These are phyloP conservation scores for Polyergus mexicanus DNA, from an alignment of 1,140 invertebrate species.

Conservation along the genomic window DNA sequence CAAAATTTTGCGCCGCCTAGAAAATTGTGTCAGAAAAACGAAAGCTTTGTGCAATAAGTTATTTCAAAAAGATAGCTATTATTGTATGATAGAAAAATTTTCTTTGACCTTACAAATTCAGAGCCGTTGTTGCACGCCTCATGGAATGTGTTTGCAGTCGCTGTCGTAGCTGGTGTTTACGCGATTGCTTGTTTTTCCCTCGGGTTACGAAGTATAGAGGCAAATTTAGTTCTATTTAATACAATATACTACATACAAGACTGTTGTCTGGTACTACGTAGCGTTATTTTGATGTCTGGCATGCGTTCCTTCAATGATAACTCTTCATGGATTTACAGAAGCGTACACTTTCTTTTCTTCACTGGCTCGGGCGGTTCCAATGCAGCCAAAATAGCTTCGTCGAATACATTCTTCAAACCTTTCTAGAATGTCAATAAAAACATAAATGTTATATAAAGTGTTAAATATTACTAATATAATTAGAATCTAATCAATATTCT, in stretches of 20 bases:
- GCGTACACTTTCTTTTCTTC: constrained; percentile 95
- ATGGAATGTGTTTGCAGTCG: constrained; percentile 66
- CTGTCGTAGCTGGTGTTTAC: constrained; percentile 59
- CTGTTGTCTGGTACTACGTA: constrained; percentile 49
- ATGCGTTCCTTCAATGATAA: constrained; percentile 25
- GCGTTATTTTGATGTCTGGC: constrained; percentile 42
- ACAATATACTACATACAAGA: constrained; percentile 68
- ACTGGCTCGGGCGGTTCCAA: constrained; percentile 97
- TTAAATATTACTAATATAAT: background rate
- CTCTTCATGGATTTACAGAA: constrained; percentile 89
- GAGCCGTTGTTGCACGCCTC: constrained; percentile 33
- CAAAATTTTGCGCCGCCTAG: background rate
- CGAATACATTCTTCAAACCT: constrained; percentile 99
- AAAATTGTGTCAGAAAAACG: constrained; percentile 27
- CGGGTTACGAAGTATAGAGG: constrained; percentile 37
- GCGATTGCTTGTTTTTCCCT: constrained; percentile 43
- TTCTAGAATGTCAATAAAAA: constrained; percentile 89
- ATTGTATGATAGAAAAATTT: constrained; percentile 44
- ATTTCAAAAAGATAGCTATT: constrained; percentile 16
- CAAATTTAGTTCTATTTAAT: constrained; percentile 65
- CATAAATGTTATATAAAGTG: background rate
- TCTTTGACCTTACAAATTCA: constrained; percentile 14
- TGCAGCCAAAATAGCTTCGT: constrained; percentile 99
- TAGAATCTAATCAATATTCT: background rate
- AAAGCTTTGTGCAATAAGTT: constrained; percentile 59